phyloP scores from a whole-genome alignment of 1,140 invertebrate species.

The Plutomurus gul region DNA sequence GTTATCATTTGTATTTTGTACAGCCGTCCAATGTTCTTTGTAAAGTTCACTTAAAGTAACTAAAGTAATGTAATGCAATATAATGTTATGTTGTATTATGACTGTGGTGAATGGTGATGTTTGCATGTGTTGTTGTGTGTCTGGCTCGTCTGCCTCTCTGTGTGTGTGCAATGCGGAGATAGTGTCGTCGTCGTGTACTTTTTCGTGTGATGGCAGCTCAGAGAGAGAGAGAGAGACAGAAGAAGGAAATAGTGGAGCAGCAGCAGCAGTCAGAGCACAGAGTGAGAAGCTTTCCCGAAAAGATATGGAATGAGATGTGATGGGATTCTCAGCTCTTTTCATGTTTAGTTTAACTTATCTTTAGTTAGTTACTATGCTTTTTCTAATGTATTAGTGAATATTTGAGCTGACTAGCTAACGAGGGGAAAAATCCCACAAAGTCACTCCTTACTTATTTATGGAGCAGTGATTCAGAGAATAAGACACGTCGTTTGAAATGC shows the following conservation, averaged over 20 bases:
- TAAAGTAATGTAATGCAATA: constrained; percentile 28
- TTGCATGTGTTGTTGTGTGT: constrained; percentile 21
- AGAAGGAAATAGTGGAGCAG: background rate
- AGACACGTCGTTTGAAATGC: constrained; percentile 52
- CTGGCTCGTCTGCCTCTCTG: too few relatives aligned
- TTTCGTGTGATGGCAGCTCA: too few relatives aligned
- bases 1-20: constrained; percentile 30
- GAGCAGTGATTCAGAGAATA: constrained; percentile 51
- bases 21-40: constrained; percentile 7
- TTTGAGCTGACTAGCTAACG: constrained; percentile 31
- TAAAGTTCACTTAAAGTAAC: constrained; percentile 26
- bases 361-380: constrained; percentile 25
- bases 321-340: constrained; percentile 12
- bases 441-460: constrained; percentile 46
- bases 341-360: constrained; percentile 26
- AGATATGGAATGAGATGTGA: constrained; percentile 8
- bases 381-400: constrained; percentile 24
- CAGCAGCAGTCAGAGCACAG: background rate
- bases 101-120: constrained; percentile 2
- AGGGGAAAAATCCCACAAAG: constrained; percentile 41
- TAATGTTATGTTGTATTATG: constrained; percentile 30
- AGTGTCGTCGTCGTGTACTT: background rate
- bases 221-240: too few relatives aligned
- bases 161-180: constrained; percentile 15
- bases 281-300: constrained; percentile 14